phyloP scores from a whole-genome alignment of 2,888 invertebrate genomes.

The Cabera pusaria region DNA sequence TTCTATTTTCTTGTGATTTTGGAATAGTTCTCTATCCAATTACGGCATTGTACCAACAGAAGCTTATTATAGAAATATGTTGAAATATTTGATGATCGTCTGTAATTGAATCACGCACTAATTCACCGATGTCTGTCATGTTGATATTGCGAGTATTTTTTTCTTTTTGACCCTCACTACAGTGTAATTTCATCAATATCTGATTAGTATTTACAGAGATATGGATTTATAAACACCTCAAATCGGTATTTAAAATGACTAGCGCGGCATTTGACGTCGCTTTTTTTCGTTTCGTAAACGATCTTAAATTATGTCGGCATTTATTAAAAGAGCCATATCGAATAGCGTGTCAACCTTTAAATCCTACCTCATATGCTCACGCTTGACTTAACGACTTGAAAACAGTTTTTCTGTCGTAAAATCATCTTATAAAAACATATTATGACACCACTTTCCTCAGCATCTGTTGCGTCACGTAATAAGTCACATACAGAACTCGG shows the following conservation, averaged over 20 bases:
- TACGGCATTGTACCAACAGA: slow-evolving; percentile 6
- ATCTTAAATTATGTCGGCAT: too few species aligned
- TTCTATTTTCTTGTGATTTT: too few species aligned
- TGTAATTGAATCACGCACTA: slow-evolving; percentile 14
- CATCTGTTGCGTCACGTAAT: slow-evolving; percentile 20
- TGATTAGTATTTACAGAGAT: too few species aligned
- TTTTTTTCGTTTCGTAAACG: too few species aligned
- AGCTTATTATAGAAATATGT: slow-evolving; percentile 4
- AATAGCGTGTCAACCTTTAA: slow-evolving; percentile 1
- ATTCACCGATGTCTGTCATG: slow-evolving; percentile 5
- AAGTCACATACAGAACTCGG: slow-evolving; percentile 11
- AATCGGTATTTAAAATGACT: too few species aligned
- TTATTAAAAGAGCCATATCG: slow-evolving; percentile 5
- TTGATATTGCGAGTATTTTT: too few species aligned
- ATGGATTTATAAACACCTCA: too few species aligned
- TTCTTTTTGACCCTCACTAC: too few species aligned
- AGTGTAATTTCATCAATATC: too few species aligned
- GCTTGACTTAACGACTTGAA: slow-evolving; percentile 20
- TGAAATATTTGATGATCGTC: slow-evolving; percentile 6
- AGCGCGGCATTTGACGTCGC: too few species aligned
- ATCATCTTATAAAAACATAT: not conserved
- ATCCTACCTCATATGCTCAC: slow-evolving; percentile 21
- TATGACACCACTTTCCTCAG: slow-evolving; percentile 19
- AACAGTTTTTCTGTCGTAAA: slow-evolving; percentile 7
- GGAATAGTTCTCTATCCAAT: too few species aligned